These are phyloP conservation scores for Pemphigus obesinymphae DNA, from an alignment of 1,140 invertebrate genomes.

Conservation along the genomic window DNA sequence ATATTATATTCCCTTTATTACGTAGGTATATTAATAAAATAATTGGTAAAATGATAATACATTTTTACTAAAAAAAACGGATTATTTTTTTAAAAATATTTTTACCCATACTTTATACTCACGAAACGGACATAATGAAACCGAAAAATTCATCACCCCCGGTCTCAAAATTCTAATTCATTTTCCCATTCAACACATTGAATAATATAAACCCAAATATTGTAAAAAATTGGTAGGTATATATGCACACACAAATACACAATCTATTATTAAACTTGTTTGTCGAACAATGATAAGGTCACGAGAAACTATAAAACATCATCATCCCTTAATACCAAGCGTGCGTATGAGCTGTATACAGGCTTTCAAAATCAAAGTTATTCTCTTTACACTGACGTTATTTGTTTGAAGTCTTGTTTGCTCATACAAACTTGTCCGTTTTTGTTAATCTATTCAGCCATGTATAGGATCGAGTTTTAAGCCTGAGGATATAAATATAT, in stretches of 20 bases:
- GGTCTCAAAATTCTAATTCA: background rate
- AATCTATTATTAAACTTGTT: slow-evolving; percentile 9
- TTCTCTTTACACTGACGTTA: background rate
- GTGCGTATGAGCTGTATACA: background rate
- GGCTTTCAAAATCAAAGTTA: background rate
- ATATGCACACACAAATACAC: background rate
- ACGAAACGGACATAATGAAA: no score
- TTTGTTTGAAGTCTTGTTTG: slow-evolving; percentile 21
- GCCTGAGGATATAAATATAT: background rate
- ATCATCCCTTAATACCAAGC: background rate
- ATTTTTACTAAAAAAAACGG: no score
- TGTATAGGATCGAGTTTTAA: background rate
- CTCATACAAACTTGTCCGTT: background rate
- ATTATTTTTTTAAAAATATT: no score
- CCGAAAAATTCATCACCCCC: no score
- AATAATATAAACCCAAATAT: background rate
- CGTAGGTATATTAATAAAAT: no score
- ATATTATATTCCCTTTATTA: no score
- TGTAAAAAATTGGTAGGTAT: background rate
- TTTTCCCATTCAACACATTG: background rate
- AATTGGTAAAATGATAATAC: no score
- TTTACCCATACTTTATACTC: no score
- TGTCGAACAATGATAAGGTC: background rate
- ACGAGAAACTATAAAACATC: background rate
- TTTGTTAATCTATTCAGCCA: background rate